A percentile compares a stretch with the other conserved stretches of the same genome.
These are phyloP conservation scores for Rhysida immarginata DNA, from an alignment of 1,140 invertebrate genomes.

Conservation along the genomic window DNA sequence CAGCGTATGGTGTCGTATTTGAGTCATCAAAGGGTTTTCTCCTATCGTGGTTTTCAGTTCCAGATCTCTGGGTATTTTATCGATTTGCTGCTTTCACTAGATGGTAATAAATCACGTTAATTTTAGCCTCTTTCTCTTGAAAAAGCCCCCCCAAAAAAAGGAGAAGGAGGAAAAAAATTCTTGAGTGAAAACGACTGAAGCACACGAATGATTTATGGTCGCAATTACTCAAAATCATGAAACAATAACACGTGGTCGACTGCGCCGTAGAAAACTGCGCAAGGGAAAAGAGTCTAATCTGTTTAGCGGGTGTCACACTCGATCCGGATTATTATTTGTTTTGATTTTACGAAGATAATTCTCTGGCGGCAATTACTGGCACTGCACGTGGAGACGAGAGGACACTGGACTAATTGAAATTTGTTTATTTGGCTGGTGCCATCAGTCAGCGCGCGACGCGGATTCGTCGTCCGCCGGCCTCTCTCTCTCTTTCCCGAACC, in stretches of 20 bases:
- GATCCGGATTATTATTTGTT: background rate
- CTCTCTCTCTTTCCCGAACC: too few species aligned
- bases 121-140: slow-evolving; percentile 1
- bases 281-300: background rate
- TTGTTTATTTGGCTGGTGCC: too few species aligned
- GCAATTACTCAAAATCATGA: slow-evolving; percentile 5
- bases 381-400: too few species aligned
- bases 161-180: slow-evolving; percentile 1
- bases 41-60: slow-evolving; percentile 2
- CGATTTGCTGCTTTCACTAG: slow-evolving; percentile 1
- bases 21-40: too few species aligned
- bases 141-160: background rate
- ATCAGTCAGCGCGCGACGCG: too few species aligned
- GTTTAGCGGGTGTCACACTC: background rate
- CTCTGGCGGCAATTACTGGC: too few species aligned
- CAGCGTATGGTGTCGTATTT: too few species aligned
- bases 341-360: too few species aligned
- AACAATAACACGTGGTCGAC: slow-evolving; percentile 4
- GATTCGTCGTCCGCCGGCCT: too few species aligned
- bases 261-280: background rate
- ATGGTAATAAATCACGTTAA: slow-evolving; percentile 4
- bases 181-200: slow-evolving; percentile 7
- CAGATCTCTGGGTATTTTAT: slow-evolving; percentile 3
- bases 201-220: background rate
- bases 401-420: too few species aligned